Conservation (phyloP, 2,113 vertebrate genomes). For the Platycercus adscitus region DNA sequence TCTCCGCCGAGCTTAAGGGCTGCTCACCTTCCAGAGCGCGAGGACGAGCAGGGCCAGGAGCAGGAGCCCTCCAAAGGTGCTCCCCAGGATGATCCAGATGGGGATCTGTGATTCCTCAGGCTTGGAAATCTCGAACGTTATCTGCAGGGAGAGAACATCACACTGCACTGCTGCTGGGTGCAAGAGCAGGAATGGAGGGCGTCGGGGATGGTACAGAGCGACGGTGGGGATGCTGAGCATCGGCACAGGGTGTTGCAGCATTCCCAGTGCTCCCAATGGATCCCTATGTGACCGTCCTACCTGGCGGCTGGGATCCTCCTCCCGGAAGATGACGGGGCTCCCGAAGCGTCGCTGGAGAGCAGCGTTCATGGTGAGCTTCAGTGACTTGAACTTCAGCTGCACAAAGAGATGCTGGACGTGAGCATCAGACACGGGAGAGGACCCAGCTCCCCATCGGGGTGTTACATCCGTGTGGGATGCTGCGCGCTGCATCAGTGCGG, state of each 20-base stretch:
- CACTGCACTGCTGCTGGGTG: not conserved
- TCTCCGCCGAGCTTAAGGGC: not conserved
- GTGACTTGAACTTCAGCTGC: slow-evolving; percentile 78
- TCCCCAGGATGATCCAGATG: slow-evolving; percentile 91
- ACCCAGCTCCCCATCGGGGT: fast-evolving
- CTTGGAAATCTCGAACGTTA: slow-evolving; percentile 88
- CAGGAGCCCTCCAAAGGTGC: slow-evolving; percentile 89
- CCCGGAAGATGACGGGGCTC: slow-evolving; percentile 77
- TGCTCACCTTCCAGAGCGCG: slow-evolving; percentile 89
- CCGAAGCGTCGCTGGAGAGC: slow-evolving; percentile 75
- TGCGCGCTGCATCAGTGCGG: fast-evolving
- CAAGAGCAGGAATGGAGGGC: not conserved
- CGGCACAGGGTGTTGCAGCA: not conserved
- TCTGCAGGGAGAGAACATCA: slow-evolving; percentile 62
- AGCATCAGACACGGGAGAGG: fast-evolving
- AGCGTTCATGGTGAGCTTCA: slow-evolving; percentile 66
- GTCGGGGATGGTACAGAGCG: fast-evolving
- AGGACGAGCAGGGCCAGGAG: slow-evolving; percentile 89
- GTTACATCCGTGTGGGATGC: fast-evolving
- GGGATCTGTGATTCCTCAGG: slow-evolving; percentile 82
- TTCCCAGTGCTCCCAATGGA: not conserved
- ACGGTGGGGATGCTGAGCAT: not conserved
- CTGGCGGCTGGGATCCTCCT: slow-evolving; percentile 80
- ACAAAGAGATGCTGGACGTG: not conserved
- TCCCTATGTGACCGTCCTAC: not conserved